Percentiles rank a stretch among this genome's conserved stretches.
phyloP scores from a whole-genome alignment of 2,888 invertebrate genomes.

The Myathropa florea region DNA sequence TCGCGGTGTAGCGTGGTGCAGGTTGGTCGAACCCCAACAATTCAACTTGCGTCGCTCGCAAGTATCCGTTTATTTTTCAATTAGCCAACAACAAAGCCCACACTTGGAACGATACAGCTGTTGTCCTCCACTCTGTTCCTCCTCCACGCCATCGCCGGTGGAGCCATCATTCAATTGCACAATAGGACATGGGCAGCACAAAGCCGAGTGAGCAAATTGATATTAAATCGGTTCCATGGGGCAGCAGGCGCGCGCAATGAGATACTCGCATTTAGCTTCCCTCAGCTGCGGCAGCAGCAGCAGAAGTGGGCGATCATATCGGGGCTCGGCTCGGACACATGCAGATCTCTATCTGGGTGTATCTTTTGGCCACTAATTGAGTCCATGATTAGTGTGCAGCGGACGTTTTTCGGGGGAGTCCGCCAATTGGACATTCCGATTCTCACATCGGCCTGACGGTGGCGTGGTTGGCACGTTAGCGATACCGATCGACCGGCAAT shows the following conservation, averaged over 20 bases:
- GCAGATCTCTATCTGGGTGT: constrained; percentile 28
- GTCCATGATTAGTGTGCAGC: constrained; percentile 36
- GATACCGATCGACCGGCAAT: constrained; percentile 20
- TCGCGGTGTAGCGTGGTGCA: background rate
- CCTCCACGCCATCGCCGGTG: constrained; percentile 37
- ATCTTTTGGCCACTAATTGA: constrained; percentile 49
- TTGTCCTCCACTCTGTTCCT: constrained; percentile 38
- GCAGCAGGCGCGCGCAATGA: background rate
- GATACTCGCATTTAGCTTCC: constrained; percentile 22
- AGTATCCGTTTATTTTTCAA: constrained; percentile 55
- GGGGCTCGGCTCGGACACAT: constrained; percentile 9
- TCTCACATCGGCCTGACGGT: constrained; percentile 39
- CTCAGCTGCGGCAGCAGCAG: background rate
- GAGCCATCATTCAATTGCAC: constrained; percentile 62
- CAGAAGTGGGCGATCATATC: constrained; percentile 50
- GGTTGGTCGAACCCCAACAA: background rate
- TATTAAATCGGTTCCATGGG: constrained; percentile 58
- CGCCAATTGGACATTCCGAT: constrained; percentile 32
- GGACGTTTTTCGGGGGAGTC: constrained; percentile 23
- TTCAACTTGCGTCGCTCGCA: constrained; percentile 18
- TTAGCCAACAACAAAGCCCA: constrained; percentile 53
- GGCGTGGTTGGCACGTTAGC: constrained; percentile 37
- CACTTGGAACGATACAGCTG: constrained; percentile 43
- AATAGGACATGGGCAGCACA: constrained; percentile 46
- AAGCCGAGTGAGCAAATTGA: constrained; percentile 48